A percentile compares a stretch with the other conserved stretches of the same genome.
phyloP scores from a whole-genome alignment of 2,113 vertebrate species.

The Pelobates fuscus region DNA sequence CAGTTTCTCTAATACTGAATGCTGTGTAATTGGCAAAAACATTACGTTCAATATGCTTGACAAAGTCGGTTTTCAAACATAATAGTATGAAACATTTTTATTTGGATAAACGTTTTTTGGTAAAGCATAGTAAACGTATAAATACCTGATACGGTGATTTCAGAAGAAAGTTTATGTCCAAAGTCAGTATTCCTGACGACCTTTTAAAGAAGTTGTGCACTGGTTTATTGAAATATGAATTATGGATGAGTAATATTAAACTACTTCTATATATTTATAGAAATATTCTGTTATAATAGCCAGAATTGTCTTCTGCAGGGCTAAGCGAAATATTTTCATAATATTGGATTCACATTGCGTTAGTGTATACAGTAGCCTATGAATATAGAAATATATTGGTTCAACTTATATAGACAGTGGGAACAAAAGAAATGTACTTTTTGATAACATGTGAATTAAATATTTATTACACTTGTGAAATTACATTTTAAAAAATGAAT shows the following conservation, averaged over 20 bases:
- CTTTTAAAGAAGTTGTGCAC: constrained; percentile 3
- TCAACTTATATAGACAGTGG: background rate
- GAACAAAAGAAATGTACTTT: constrained; percentile 13
- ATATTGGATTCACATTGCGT: constrained; percentile 33
- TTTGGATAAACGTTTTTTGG: too few species aligned
- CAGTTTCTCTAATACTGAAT: too few species aligned
- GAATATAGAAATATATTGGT: background rate
- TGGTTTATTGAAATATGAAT: constrained; percentile 12
- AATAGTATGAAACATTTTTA: too few species aligned
- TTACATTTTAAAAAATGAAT: background rate
- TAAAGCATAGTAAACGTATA: too few species aligned
- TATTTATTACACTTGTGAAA: background rate
- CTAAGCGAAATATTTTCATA: constrained; percentile 16
- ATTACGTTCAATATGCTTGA: too few species aligned
- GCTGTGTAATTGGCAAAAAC: too few species aligned
- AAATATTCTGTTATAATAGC: constrained; percentile 19
- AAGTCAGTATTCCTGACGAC: background rate
- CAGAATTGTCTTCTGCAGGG: background rate
- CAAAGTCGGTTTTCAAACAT: too few species aligned
- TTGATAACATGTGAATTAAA: background rate
- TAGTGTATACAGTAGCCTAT: background rate
- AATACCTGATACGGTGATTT: too few species aligned
- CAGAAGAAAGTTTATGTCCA: background rate
- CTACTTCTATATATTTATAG: constrained; percentile 6
- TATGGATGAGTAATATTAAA: constrained; percentile 24